These are phyloP conservation scores for Cuculus canorus DNA, from an alignment of 2,797 vertebrate species.

Conservation along the genomic window DNA sequence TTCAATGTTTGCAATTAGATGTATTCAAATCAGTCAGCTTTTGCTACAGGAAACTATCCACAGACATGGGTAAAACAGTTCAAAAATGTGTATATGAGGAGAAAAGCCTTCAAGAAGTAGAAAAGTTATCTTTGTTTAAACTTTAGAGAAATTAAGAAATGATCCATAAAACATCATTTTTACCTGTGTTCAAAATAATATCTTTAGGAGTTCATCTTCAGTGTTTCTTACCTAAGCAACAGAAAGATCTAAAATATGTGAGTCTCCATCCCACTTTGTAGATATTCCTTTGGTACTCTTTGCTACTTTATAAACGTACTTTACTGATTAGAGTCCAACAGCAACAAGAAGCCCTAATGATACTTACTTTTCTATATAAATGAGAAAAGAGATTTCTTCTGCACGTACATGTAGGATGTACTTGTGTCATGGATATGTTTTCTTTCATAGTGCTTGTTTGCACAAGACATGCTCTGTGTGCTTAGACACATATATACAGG, in stretches of 20 bases:
- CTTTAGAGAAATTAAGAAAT: background rate
- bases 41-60: background rate
- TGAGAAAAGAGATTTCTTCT: background rate
- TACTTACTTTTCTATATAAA: background rate
- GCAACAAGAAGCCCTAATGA: background rate
- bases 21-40: background rate
- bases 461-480: background rate
- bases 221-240: background rate
- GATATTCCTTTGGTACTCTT: background rate
- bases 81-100: background rate
- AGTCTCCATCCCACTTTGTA: background rate
- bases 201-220: background rate
- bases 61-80: background rate
- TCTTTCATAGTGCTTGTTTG: background rate
- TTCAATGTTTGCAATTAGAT: background rate
- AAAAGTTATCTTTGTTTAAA: background rate
- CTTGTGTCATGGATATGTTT: background rate
- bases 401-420: no score
- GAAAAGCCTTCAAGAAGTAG: background rate
- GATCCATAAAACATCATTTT: background rate
- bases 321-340: background rate
- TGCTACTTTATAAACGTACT: background rate
- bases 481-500: fast-evolving
- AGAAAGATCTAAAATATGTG: background rate
- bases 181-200: background rate